phyloP scores from a whole-genome alignment of 2,888 invertebrate genomes.

The Patella depressa region DNA sequence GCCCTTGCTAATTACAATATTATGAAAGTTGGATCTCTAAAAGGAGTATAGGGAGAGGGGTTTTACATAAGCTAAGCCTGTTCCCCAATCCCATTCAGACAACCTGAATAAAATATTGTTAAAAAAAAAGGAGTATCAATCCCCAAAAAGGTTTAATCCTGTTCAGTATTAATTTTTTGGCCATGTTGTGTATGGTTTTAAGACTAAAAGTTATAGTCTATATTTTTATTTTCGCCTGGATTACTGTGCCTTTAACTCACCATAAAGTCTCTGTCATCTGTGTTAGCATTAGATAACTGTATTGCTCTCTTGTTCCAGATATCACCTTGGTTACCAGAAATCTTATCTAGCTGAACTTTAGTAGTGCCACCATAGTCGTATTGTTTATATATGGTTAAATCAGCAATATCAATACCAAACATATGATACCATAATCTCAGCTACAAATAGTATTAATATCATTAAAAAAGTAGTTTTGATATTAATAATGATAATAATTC shows the following conservation, averaged over 20 bases:
- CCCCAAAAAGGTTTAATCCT: not conserved
- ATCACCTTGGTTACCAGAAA: conserved; percentile 49
- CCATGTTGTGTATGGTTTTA: too few relatives aligned
- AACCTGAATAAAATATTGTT: too few relatives aligned
- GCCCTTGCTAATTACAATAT: too few relatives aligned
- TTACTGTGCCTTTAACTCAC: conserved; percentile 21
- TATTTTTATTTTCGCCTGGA: too few relatives aligned
- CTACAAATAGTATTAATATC: conserved; percentile 34
- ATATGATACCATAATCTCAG: conserved; percentile 60
- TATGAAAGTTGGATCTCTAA: too few relatives aligned
- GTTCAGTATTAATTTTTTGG: too few relatives aligned
- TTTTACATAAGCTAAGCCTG: too few relatives aligned
- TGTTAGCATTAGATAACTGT: conserved; percentile 26
- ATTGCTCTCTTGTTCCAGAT: conserved; percentile 41
- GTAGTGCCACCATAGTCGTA: conserved; percentile 41
- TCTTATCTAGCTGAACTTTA: conserved; percentile 28
- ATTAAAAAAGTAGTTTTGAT: not conserved
- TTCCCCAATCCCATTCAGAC: too few relatives aligned
- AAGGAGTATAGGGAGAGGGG: too few relatives aligned
- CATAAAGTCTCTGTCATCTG: conserved; percentile 39
- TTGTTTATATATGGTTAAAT: conserved; percentile 47
- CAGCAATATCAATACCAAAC: conserved; percentile 54
- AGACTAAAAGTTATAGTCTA: too few relatives aligned
- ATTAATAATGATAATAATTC: not conserved
- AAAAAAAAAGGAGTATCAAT: not conserved